Percentiles rank a stretch among this genome's conserved stretches.
Conservation (phyloP, 1,140 invertebrate species). For the Druon quercuslanigerum region DNA sequence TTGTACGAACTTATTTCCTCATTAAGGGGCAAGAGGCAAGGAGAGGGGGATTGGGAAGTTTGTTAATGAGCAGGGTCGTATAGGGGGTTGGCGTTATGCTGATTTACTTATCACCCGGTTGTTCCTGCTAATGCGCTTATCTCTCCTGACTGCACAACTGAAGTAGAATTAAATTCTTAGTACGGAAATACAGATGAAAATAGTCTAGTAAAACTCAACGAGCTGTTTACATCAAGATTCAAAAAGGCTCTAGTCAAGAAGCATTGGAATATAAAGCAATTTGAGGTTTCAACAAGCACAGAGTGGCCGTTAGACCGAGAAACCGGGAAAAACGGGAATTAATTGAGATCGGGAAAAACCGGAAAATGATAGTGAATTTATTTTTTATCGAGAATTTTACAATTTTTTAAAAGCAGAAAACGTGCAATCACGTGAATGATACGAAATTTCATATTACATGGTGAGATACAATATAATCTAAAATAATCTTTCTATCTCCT, state of each 20-base stretch:
- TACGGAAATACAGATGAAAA: conserved; percentile 19
- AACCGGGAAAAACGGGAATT: no score
- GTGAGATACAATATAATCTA: no score
- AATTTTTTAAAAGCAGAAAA: no score
- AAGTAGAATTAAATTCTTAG: conserved; percentile 19
- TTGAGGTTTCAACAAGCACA: no score
- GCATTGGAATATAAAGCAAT: no score
- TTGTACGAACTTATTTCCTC: conserved; percentile 49
- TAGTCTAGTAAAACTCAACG: background rate
- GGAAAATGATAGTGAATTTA: no score
- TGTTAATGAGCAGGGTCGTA: conserved; percentile 46
- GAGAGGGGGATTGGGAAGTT: conserved; percentile 39
- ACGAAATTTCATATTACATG: no score
- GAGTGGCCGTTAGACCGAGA: no score
- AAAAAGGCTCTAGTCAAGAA: background rate
- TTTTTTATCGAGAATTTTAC: no score
- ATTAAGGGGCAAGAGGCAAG: conserved; percentile 36
- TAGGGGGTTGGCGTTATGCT: conserved; percentile 44
- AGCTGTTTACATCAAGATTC: background rate
- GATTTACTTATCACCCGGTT: conserved; percentile 47
- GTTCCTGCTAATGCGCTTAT: conserved; percentile 42
- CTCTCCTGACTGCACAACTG: conserved; percentile 36
- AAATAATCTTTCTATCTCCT: no score
- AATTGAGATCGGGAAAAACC: no score
- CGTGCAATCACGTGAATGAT: no score